Conservation (phyloP, 2,113 vertebrate genomes). For the Pluvialis apricaria region DNA sequence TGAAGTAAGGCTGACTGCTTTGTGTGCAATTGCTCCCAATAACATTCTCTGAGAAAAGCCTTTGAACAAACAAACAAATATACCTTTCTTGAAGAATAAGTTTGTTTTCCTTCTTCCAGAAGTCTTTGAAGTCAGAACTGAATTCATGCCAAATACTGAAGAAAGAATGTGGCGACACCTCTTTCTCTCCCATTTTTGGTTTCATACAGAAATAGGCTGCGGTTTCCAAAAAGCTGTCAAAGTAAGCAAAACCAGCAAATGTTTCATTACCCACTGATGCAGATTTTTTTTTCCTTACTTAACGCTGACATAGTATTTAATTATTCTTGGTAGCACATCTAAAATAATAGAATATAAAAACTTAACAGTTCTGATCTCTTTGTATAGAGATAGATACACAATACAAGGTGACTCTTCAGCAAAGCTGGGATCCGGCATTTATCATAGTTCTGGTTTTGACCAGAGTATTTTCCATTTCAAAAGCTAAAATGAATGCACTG, state of each 20-base stretch:
- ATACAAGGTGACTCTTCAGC: background rate
- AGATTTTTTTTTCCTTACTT: background rate
- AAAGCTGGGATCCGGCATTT: background rate
- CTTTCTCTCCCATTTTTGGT: conserved; percentile 92
- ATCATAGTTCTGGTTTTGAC: background rate
- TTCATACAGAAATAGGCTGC: conserved; percentile 91
- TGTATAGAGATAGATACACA: background rate
- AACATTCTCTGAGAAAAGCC: conserved; percentile 32
- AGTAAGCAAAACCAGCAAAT: conserved; percentile 31
- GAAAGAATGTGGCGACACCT: conserved; percentile 90
- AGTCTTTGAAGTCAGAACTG: conserved; percentile 96
- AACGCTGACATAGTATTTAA: conserved; percentile 6
- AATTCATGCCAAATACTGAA: conserved; percentile 98
- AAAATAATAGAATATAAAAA: background rate
- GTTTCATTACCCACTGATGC: conserved; percentile 2
- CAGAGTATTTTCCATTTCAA: background rate
- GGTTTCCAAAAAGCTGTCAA: conserved; percentile 91
- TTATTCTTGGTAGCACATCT: background rate
- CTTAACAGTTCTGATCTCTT: background rate
- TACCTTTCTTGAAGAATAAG: conserved; percentile 94
- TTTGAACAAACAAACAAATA: conserved; percentile 65
- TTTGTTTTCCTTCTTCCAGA: conserved; percentile 98
- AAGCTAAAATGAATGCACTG: background rate
- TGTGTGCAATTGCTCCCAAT: background rate
- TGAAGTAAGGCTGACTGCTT: conserved; percentile 1